A percentile compares a stretch with the other conserved stretches of the same genome.
phyloP scores from a whole-genome alignment of 2,888 invertebrate species.

The Hirtodrosophila alboralis region DNA sequence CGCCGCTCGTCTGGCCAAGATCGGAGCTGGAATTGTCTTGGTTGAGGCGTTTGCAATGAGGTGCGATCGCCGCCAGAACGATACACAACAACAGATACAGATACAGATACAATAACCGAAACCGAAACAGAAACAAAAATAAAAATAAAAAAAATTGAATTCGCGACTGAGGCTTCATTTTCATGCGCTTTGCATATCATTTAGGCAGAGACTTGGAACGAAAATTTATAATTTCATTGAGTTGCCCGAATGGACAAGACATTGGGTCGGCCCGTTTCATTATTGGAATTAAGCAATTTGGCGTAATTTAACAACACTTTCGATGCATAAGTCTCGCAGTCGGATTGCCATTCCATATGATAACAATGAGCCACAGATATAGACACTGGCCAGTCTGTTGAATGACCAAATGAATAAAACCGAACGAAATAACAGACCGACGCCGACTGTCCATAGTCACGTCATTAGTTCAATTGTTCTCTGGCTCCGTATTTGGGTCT shows the following conservation, averaged over 20 bases:
- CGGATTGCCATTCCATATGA: constrained; percentile 64
- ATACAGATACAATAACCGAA: neutral
- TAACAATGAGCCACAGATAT: constrained; percentile 60
- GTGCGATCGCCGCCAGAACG: constrained; percentile 47
- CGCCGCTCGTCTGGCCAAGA: constrained; percentile 41
- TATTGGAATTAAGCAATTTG: constrained; percentile 84
- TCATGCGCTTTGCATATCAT: constrained; percentile 73
- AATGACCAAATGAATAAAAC: constrained; percentile 9
- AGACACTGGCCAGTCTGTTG: constrained; percentile 34
- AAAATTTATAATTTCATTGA: constrained; percentile 80
- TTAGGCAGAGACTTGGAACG: constrained; percentile 41
- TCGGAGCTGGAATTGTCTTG: constrained; percentile 16
- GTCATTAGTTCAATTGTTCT: constrained; percentile 77
- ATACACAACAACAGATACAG: constrained; percentile 19
- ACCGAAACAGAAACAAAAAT: constrained; percentile 8
- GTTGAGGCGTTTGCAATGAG: constrained; percentile 41
- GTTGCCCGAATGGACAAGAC: constrained; percentile 24
- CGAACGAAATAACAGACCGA: constrained; percentile 28
- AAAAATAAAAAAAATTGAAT: constrained; percentile 52
- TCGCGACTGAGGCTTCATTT: constrained; percentile 47
- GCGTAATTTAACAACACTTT: constrained; percentile 84
- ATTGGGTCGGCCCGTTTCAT: constrained; percentile 66
- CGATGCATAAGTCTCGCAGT: constrained; percentile 81
- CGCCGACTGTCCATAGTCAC: constrained; percentile 73
- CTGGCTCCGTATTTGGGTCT: constrained; percentile 28